A percentile compares a stretch with the other conserved stretches of the same genome.
phyloP scores from a whole-genome alignment of 2,113 vertebrate genomes.

The Eulemur rufifrons region DNA sequence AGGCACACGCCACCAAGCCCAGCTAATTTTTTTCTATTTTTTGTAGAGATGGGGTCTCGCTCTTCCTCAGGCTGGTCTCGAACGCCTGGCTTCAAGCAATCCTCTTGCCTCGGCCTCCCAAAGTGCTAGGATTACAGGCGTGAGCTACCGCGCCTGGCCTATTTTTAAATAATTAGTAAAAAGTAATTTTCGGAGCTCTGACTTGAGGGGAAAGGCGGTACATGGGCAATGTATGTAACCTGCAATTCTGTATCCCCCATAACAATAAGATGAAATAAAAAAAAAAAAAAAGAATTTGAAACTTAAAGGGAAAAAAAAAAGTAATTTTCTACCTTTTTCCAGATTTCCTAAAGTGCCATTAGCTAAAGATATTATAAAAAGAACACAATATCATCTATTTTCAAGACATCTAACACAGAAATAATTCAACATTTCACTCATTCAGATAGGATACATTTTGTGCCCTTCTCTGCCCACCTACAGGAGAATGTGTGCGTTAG shows the following conservation, averaged over 20 bases:
- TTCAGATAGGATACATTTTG: not conserved
- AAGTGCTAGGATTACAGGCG: not conserved
- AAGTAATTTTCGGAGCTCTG: not conserved
- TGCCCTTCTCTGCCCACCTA: not conserved
- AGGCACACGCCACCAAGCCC: not conserved
- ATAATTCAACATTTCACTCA: not conserved
- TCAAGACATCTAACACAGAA: not conserved
- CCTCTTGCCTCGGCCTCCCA: not conserved
- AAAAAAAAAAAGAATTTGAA: too few species aligned
- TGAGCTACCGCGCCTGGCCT: not conserved
- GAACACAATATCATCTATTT: not conserved
- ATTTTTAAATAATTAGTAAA: not conserved
- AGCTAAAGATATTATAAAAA: slow-evolving; percentile 2
- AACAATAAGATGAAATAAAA: too few species aligned
- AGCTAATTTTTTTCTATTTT: too few species aligned
- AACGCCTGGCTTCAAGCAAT: not conserved
- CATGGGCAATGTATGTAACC: too few species aligned
- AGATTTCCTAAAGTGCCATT: not conserved
- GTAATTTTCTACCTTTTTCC: not conserved
- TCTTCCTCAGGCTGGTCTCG: not conserved
- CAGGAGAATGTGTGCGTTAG: not conserved
- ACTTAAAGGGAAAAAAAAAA: not conserved
- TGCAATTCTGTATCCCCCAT: too few species aligned
- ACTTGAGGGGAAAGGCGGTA: too few species aligned
- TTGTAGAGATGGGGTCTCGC: too few species aligned